Base-by-base conservation (phyloP, 1,140 invertebrate genomes). In the Ridgeia piscesae region DNA sequence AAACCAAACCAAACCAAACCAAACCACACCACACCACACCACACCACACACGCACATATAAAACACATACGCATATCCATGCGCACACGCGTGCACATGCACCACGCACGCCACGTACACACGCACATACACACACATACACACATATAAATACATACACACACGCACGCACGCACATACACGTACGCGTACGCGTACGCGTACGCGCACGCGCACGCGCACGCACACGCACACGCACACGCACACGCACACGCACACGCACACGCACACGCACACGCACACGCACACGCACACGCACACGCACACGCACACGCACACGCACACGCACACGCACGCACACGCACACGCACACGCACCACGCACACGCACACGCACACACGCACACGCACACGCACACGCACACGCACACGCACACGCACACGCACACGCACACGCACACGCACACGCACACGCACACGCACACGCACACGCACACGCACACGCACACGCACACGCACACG, bases 151-250 rank as follows among this genome's bases (percentile, higher is more conserved):
- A n/a, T n/a, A n/a, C n/a, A n/a, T n/a, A n/a, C n/a, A n/a, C n/a
- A 17, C 48, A 50, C 48, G 48, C 48, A 50, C 48, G 48, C 48
- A 50, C 48, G 48, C 48, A 50, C 48, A 17, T 9, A 89, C 34
- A 27, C 34, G 27, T 9, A 31, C 34, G 9, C 34, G 34, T 9
- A 89, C 34, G 34, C 34, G 27, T 11, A 11, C 89, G 31, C 89
- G n/a, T 31, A 89, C 89, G n/a, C 89, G 31, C 89, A 11, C 89
- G 31, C 89, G n/a, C 89, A 89, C 89, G n/a, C 89, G 31, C 89
- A 33, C 27, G 34, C 27, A 17, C 89, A 89, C 89, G 14, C 89
- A 89, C 89, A 33, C 89, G 31, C 89, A 33, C 89, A 89, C n/a
- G n/a, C n/a, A n/a, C n/a, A n/a, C n/a, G n/a, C n/a, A n/a, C n/a